These are phyloP conservation scores for Etheostoma cragini DNA, from an alignment of 2,113 vertebrate genomes.

Conservation along the genomic window DNA sequence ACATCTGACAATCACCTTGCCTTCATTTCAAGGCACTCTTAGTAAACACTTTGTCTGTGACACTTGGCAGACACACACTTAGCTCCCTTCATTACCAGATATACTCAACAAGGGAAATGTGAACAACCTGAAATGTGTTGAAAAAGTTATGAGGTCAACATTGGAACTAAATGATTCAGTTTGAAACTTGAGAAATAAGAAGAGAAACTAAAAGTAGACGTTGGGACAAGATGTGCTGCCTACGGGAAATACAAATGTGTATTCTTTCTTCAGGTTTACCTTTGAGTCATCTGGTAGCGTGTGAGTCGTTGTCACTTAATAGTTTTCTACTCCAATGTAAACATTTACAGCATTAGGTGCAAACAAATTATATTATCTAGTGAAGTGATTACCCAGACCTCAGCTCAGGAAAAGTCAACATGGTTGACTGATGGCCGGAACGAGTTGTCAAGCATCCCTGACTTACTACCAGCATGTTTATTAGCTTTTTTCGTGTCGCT, in stretches of 20 bases:
- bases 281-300: neutral
- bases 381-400: neutral
- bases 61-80: neutral
- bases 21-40: neutral
- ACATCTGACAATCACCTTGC: neutral
- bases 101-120: slow-evolving; percentile 15
- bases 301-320: neutral
- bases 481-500: slow-evolving; percentile 41
- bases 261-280: neutral
- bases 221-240: neutral
- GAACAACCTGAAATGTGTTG: slow-evolving; percentile 25
- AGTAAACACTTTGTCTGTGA: neutral
- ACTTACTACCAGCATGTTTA: slow-evolving; percentile 28
- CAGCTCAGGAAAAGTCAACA: slow-evolving; percentile 26
- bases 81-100: neutral
- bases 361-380: neutral
- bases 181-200: slow-evolving; percentile 6
- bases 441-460: slow-evolving; percentile 15
- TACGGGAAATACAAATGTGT: neutral
- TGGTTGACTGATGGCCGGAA: neutral
- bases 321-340: slow-evolving; percentile 1
- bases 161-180: slow-evolving; percentile 1
- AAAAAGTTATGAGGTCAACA: neutral
- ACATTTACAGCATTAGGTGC: neutral
- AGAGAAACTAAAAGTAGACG: neutral